Conservation (phyloP, 2,113 vertebrate species). For the Macaca nemestrina region DNA sequence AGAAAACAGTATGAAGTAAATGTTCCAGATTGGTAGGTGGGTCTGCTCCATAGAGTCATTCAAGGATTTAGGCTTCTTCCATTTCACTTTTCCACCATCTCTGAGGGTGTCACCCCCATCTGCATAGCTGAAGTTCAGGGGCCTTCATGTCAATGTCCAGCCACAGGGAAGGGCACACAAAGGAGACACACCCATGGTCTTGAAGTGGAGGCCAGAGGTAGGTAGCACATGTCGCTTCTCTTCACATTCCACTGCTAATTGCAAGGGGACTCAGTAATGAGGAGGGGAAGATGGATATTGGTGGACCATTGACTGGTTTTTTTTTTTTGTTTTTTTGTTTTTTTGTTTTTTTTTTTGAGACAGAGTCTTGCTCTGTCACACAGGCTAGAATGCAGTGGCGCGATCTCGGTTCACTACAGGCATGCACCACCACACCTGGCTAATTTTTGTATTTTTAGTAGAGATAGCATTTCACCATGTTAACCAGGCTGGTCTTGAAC, state of each 20-base stretch:
- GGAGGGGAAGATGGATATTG: background rate
- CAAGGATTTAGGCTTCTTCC: background rate
- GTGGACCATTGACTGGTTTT: background rate
- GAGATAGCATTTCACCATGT: no score
- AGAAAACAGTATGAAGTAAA: background rate
- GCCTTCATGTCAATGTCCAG: background rate
- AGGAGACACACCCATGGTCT: background rate
- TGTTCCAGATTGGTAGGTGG: background rate
- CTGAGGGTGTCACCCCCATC: background rate
- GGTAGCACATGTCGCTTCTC: background rate
- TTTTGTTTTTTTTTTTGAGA: no score
- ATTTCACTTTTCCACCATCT: background rate
- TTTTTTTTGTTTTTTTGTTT: no score
- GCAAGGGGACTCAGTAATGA: background rate
- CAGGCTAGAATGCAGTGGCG: no score
- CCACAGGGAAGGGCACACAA: background rate
- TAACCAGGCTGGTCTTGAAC: no score
- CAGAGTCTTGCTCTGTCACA: no score
- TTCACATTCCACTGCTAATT: background rate
- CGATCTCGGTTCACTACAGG: rapidly evolving
- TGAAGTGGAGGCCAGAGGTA: background rate
- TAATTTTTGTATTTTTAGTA: no score
- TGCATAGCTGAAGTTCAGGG: background rate
- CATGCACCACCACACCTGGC: no score
- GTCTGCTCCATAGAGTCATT: background rate